Evolutionary conservation across 2,888 invertebrate genomes (phyloP).

Genomic region (Cerastoderma edule): DNA sequence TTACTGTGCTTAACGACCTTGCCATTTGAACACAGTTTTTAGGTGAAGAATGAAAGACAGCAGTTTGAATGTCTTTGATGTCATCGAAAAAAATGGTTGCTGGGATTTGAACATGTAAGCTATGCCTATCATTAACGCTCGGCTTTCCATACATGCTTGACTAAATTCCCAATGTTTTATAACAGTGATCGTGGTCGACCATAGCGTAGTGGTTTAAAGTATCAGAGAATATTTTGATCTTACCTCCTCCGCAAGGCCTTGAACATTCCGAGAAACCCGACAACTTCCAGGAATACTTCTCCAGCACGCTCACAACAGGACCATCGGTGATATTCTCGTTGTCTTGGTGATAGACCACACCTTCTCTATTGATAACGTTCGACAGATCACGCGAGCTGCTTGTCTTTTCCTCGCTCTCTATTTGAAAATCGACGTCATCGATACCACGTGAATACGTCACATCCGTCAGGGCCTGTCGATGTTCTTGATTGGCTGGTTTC

Average conservation of each 20-base stretch:
- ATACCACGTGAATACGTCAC: conserved; percentile 37
- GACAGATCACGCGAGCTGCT: not conserved
- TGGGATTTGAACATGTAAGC: no score
- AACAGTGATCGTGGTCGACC: no score
- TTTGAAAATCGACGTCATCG: conserved; percentile 20
- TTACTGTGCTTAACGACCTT: no score
- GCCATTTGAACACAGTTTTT: no score
- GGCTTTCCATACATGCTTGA: no score
- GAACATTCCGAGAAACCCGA: conserved; percentile 91
- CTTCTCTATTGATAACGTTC: conserved; percentile 10
- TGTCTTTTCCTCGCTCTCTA: not conserved
- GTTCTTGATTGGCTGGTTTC: not conserved
- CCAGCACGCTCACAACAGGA: conserved; percentile 14
- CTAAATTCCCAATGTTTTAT: no score
- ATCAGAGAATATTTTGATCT: conserved; percentile 10
- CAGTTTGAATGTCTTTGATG: no score
- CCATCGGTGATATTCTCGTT: not conserved
- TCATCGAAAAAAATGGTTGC: no score
- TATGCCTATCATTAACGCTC: no score
- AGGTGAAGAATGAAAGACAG: no score
- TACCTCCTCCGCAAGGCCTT: conserved; percentile 83
- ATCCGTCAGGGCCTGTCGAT: conserved; percentile 32
- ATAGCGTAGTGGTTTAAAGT: no score
- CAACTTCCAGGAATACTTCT: conserved; percentile 88
- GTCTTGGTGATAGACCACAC: not conserved